These are phyloP conservation scores for Amphilophus citrinellus DNA, from an alignment of 2,113 vertebrate genomes.

Conservation along the genomic window DNA sequence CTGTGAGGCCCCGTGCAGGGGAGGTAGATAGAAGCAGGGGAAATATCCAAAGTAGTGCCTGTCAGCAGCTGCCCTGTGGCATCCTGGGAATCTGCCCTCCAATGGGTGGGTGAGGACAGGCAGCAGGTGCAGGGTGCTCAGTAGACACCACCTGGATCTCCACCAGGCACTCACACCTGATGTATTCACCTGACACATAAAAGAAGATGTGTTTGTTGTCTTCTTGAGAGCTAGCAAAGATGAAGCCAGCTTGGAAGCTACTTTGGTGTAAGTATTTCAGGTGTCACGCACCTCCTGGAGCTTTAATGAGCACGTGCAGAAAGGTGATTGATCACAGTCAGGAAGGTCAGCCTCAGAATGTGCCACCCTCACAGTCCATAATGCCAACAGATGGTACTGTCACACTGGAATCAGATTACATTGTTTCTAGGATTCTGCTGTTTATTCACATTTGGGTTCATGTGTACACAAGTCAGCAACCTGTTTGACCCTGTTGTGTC, in stretches of 20 bases:
- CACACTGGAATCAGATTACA: conserved; percentile 63
- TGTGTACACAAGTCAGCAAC: conserved; percentile 68
- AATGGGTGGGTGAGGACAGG: conserved; percentile 75
- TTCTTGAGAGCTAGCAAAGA: background rate
- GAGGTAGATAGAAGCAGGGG: conserved; percentile 54
- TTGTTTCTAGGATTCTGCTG: conserved; percentile 73
- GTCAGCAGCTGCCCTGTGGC: conserved; percentile 83
- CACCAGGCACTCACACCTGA: conserved; percentile 70
- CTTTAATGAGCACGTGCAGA: conserved; percentile 58
- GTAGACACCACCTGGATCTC: conserved; percentile 71
- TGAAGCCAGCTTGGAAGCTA: background rate
- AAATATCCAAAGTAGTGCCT: conserved; percentile 68
- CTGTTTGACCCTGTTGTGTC: conserved; percentile 62
- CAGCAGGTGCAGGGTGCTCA: conserved; percentile 79
- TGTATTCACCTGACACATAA: conserved; percentile 63
- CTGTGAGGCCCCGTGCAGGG: conserved; percentile 57
- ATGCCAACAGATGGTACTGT: conserved; percentile 65
- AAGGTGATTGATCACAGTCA: conserved; percentile 57
- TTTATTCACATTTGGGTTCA: conserved; percentile 74
- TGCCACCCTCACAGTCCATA: conserved; percentile 60
- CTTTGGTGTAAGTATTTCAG: conserved; percentile 22
- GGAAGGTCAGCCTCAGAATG: conserved; percentile 51
- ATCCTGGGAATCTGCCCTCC: conserved; percentile 81
- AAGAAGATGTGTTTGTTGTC: conserved; percentile 49
- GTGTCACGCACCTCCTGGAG: conserved; percentile 19